These are phyloP conservation scores for Zaprionus capensis DNA, from an alignment of 1,140 invertebrate species.

Conservation along the genomic window DNA sequence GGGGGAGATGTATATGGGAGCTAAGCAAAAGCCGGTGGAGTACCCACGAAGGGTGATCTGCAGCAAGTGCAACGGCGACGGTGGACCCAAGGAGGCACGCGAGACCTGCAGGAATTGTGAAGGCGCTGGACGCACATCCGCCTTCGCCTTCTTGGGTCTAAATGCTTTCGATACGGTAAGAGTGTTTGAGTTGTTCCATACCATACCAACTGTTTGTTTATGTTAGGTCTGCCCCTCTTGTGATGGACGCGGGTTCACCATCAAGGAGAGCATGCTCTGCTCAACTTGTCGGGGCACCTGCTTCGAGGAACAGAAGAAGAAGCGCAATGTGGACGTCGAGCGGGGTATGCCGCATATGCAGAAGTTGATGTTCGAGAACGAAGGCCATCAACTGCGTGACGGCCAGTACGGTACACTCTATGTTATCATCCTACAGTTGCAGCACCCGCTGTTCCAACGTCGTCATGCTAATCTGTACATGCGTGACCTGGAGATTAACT, in stretches of 20 bases:
- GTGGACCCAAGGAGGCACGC: constrained; percentile 89
- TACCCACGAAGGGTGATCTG: constrained; percentile 94
- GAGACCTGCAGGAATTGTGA: constrained; percentile 58
- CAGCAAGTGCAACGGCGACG: constrained; percentile 91
- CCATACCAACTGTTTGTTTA: not conserved
- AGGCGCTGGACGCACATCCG: constrained; percentile 59
- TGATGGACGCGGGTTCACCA: constrained; percentile 89
- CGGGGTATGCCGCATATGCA: constrained; percentile 95
- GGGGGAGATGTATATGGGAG: constrained; percentile 96
- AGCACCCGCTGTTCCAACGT: constrained; percentile 91
- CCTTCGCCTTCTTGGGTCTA: constrained; percentile 70
- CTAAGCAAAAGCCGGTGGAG: constrained; percentile 91
- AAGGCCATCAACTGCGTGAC: constrained; percentile 95
- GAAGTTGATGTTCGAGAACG: constrained; percentile 93
- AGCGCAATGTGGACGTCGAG: constrained; percentile 95
- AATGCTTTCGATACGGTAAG: constrained; percentile 69
- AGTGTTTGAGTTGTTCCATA: not conserved
- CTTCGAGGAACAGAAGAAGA: constrained; percentile 90
- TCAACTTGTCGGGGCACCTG: constrained; percentile 92
- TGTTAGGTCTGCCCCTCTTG: constrained; percentile 87
- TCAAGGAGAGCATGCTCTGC: constrained; percentile 93
- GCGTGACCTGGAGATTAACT: constrained; percentile 87
- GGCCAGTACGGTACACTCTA: constrained; percentile 94
- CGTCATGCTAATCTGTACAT: constrained; percentile 91
- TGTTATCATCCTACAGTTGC: constrained; percentile 93